These are phyloP conservation scores for Ischnus inquisitorius DNA, from an alignment of 2,888 invertebrate genomes.

Conservation along the genomic window DNA sequence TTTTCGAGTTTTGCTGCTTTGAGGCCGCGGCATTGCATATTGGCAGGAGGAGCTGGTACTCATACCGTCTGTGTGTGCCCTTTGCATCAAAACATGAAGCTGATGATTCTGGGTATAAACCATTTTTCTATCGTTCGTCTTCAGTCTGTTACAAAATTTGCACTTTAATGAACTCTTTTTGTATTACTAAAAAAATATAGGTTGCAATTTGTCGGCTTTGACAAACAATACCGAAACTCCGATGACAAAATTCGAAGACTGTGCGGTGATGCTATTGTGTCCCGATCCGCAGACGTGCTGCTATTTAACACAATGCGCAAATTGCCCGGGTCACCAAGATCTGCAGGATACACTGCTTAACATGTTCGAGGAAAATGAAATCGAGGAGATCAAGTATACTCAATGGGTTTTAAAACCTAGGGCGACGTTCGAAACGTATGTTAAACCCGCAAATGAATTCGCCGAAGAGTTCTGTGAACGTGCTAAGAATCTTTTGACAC, in stretches of 20 bases:
- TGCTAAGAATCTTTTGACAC: conserved; percentile 37
- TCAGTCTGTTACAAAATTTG: not conserved
- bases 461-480: conserved; percentile 31
- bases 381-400: no score
- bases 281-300: not conserved
- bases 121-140: not conserved
- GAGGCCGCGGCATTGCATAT: conserved; percentile 26
- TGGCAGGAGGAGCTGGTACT: conserved; percentile 50
- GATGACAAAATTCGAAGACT: conserved; percentile 48
- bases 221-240: not conserved
- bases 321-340: no score
- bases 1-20: conserved; percentile 53
- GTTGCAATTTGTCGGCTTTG: not conserved
- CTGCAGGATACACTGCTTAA: no score
- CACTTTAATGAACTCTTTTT: not conserved
- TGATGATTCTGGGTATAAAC: conserved; percentile 22
- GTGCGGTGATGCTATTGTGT: conserved; percentile 9
- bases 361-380: no score
- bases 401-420: conserved; percentile 44
- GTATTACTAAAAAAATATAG: not conserved
- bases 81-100: conserved; percentile 10
- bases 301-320: conserved; percentile 34
- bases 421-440: conserved; percentile 42
- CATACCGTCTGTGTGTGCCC: conserved; percentile 59
- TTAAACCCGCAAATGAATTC: conserved; percentile 43